Base-by-base conservation (phyloP, 2,113 vertebrate genomes). In the Passer domesticus region DNA sequence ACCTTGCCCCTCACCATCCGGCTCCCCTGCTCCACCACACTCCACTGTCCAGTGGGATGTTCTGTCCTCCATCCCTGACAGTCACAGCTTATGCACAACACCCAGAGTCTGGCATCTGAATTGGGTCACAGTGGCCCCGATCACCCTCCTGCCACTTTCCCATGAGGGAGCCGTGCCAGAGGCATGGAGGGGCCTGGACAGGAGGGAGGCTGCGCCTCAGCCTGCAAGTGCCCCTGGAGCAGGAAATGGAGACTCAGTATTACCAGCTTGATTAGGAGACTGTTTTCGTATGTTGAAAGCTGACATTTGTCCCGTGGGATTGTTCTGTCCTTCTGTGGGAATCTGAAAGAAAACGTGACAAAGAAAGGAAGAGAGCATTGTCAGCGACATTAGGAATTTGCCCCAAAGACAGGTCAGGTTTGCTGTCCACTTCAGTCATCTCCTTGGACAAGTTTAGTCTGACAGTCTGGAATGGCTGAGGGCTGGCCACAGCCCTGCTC, bases 251-350 rank as follows among this genome's bases (percentile, higher is more conserved):
- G 60, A 30, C 27, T 70, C 28, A 31, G 58, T 33, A n/a, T 97
- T 98, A 98, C 98, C 97, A 0, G 84, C 96, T 94, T 49, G 74
- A 44, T 60, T 58, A 5, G 96, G 35, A 90, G 95, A 56, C 30
- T 83, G 55, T 90, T 97, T 98, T 63, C 73, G 95, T 66, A 80
- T 66, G 80, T 91, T 69, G 91, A 96, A 95, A 64, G 81, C 86
- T 33, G 98, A 97, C 97, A 98, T 98, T 52, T 87, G 52, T 73
- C 87, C 63, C 11, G 24, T 17, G 52, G 11, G 21, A 5, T 6
- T 7, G 39, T 55, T 53, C 60, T 2, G 56, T 79, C 37, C 70
- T 95, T 85, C 91, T 43, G 33, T 12, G 4, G 60, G 39, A 90
- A 91, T 69, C 97, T 98, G 43, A 83, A 97, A 94, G 46, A 70